Conservation (phyloP, 1,140 invertebrate species). For the Conus ventricosus region DNA sequence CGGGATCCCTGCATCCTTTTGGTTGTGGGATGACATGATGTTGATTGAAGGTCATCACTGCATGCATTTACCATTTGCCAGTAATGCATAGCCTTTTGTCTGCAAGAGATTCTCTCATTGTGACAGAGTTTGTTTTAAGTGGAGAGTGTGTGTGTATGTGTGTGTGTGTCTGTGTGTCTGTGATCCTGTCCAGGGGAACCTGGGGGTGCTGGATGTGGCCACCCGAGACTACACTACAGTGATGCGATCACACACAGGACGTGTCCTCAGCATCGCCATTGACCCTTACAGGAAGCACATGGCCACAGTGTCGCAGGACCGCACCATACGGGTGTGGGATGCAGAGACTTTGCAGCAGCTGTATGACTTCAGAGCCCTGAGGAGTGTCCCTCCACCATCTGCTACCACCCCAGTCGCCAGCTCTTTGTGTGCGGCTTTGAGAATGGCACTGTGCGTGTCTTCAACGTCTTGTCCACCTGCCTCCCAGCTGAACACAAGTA, state of each 20-base stretch:
- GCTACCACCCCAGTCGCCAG: constrained; percentile 68
- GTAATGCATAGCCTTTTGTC: no score
- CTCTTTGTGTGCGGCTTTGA: constrained; percentile 74
- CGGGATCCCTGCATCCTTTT: no score
- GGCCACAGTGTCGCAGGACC: constrained; percentile 72
- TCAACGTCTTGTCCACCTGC: constrained; percentile 70
- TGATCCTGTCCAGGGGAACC: constrained; percentile 62
- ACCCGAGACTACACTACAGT: constrained; percentile 71
- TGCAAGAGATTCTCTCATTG: no score
- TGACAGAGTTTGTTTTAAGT: no score
- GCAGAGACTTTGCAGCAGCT: constrained; percentile 72
- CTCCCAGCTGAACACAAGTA: constrained; percentile 73
- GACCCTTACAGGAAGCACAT: constrained; percentile 70
- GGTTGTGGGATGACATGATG: no score
- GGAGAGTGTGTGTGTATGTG: not conserved
- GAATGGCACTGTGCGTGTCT: constrained; percentile 69
- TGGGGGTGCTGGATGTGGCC: constrained; percentile 72
- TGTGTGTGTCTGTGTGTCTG: not conserved
- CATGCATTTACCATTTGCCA: no score
- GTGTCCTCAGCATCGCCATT: constrained; percentile 64
- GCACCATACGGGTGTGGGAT: constrained; percentile 72
- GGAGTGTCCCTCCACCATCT: constrained; percentile 68
- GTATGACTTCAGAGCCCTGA: constrained; percentile 73
- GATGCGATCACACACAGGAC: constrained; percentile 71
- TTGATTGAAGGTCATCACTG: no score